Evolutionary conservation across 1,140 invertebrate species (phyloP).

Genomic region (Bradysia coprophila): DNA sequence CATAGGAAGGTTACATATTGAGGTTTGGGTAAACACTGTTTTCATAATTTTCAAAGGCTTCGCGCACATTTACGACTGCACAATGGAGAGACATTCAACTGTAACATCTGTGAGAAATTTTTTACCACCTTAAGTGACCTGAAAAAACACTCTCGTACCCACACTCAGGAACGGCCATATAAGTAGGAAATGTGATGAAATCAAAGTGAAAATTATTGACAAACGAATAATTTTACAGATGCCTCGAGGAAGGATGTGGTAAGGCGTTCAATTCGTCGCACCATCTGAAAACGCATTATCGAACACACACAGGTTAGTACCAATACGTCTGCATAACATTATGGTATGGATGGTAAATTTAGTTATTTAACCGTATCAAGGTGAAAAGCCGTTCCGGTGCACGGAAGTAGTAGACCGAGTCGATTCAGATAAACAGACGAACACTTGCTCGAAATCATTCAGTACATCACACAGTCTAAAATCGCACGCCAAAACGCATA

Average conservation of each 20-base stretch:
- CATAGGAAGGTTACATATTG: constrained; percentile 1
- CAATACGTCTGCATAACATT: neutral
- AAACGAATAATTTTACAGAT: constrained; percentile 30
- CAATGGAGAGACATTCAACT: constrained; percentile 91
- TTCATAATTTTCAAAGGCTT: constrained; percentile 33
- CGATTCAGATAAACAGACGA: too few species aligned
- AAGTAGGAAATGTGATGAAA: constrained; percentile 36
- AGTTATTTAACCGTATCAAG: constrained; percentile 31
- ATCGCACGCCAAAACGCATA: constrained; percentile 50
- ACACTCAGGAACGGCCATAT: constrained; percentile 84
- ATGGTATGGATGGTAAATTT: too few species aligned
- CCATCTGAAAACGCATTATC: constrained; percentile 69
- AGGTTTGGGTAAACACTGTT: neutral
- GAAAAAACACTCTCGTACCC: constrained; percentile 81
- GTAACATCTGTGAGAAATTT: constrained; percentile 71
- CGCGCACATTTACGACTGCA: constrained; percentile 83
- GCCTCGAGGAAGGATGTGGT: constrained; percentile 61
- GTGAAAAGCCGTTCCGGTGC: constrained; percentile 64
- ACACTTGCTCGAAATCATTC: constrained; percentile 56
- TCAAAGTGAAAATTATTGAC: neutral
- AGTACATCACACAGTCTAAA: constrained; percentile 65
- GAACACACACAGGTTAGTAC: constrained; percentile 15
- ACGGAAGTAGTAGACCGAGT: too few species aligned
- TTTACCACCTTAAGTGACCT: constrained; percentile 89
- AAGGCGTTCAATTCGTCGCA: constrained; percentile 87